Base-by-base conservation (phyloP, 2,888 invertebrate species). In the Schizaphis graminum region DNA sequence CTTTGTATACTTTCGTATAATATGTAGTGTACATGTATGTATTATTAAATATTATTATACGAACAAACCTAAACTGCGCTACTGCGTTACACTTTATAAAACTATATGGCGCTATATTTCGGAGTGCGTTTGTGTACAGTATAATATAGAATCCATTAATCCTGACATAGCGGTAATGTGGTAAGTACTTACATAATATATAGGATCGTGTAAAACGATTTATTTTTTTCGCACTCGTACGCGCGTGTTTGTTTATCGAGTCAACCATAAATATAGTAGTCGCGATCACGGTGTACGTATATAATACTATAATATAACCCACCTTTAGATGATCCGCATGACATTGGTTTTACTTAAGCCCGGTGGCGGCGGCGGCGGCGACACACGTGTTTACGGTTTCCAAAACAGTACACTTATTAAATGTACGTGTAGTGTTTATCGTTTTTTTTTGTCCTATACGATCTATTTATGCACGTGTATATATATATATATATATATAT, bases 151-250 rank as follows among this genome's bases (percentile, higher is more conserved):
- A 91, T 84, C 91, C 91, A 91, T 84, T 91, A 84, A 91, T 91
- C 91, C 84, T 41, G 41, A 77, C 61, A 26, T 53, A 26, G 21
- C 26, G 77, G 35, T 77, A 35, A 77, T 77, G 16, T 67, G 35
- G 77, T 77, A 77, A 35, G 77, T 47, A 41, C 11, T 41, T 56
- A 89, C 11, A 57, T 56, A 89, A 56, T 53, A 35, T 35, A 41
- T 57, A 56, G 16, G 89, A 89, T 44, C 26, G 92, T 86, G 91
- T 92, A 87, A 91, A 87, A 61, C 61, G 92, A 92, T 92, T 77
- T 47, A 87, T 92, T 92, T 92, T 92, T 86, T 92, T 92, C 86
- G 91, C 91, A 85, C 92, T 86, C 53, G 35, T 41, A 28, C 91
- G 56, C 85, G 41, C 91, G 41, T 47, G 86, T 86, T 57, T 92